Base-by-base conservation (phyloP, 2,888 invertebrate genomes). In the Pinctada fucata region DNA sequence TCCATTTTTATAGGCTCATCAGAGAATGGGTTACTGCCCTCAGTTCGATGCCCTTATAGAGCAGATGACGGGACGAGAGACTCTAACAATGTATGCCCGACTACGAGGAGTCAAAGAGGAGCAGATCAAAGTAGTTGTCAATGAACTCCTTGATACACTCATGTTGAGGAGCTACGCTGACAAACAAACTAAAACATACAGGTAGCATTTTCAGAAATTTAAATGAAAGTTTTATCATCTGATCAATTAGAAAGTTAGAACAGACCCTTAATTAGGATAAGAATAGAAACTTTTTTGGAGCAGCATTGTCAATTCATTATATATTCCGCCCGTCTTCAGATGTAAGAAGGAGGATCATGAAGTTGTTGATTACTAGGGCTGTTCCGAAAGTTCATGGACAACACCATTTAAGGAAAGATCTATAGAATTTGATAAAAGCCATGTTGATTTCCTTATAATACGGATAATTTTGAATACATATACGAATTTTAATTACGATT, bases 11-110 rank as follows among this genome's bases (percentile, higher is more conserved):
- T 92, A 96, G 95, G 97, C 96, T 90, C 94, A 96, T 73, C 94
- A 94, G 76, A 94, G 95, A 82, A 94, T 97, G 90, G 97, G 97
- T 49, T 98, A 98, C 93, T 98, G 98, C 91, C 97, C 98, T 0
- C 98, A 98, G 93, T 95, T 95, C 91, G 95, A 96, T 92, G 96
- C 96, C 0, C 93, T 97, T 69, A 96, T 97, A 88, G 95, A 94
- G 78, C 95, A 95, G 88, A 94, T 97, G 91, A 96, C 96, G 6
- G 96, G 96, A 0, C 93, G 94, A 78, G 95, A 97, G 90, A 95
- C 96, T 89, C 93, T 98, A 68, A 93, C 92, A 72, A 93, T 96
- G 82, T 95, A 96, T 92, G 96, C 96, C 2, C 93, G 95, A 8
- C 93, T 98, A 72, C 94, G 96, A 8, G 92, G 91, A 3, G 84